Base-by-base conservation (phyloP, 1,140 invertebrate species). In the Diprion similis region DNA sequence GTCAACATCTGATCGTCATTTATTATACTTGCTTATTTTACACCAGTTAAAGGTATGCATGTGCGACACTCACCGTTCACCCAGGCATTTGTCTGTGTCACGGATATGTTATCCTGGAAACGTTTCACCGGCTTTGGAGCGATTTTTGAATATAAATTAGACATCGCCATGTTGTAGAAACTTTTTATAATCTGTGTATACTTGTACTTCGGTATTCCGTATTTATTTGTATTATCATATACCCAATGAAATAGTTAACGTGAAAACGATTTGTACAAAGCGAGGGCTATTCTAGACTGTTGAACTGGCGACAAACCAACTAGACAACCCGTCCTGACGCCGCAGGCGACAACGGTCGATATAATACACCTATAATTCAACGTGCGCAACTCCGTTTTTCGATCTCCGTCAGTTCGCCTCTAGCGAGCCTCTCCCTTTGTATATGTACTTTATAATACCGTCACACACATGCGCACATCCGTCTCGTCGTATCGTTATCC, bases 81-180 rank as follows among this genome's bases (percentile, higher is more conserved):
- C 94, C 94, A 95, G 78, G 93, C 90, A 84, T 93, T 94, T 11
- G 94, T 93, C 89, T 95, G 93, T 72, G 93, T 91, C 72, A 94
- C 92, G n/a, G 92, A 90, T 87, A 94, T 91, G 82, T 90, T 92
- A 77, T 93, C 91, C 79, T 91, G 91, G 82, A 91, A 89, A 75
- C 92, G 90, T 85, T 93, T 93, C 70, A 90, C 84, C 73, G 92
- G 92, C 86, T 93, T 94, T 75, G 90, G 90, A 73, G 92, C 90
- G 75, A 92, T 93, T 90, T 93, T 93, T 76, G 91, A 92, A 83
- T 93, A 93, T 74, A 93, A 88, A 90, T 93, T 93, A 76, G 92
- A 93, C 93, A 94, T 94, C 72, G 91, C 89, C 89, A 90, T 90
- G 2, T 37, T 81, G 80, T 84, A 4, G n/a, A 59, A 59, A 17